Evolutionary conservation across 1,140 invertebrate genomes (phyloP), one percentile per base, ranked within the genome.

Genomic region (Lordiphosa stackelbergi): DNA sequence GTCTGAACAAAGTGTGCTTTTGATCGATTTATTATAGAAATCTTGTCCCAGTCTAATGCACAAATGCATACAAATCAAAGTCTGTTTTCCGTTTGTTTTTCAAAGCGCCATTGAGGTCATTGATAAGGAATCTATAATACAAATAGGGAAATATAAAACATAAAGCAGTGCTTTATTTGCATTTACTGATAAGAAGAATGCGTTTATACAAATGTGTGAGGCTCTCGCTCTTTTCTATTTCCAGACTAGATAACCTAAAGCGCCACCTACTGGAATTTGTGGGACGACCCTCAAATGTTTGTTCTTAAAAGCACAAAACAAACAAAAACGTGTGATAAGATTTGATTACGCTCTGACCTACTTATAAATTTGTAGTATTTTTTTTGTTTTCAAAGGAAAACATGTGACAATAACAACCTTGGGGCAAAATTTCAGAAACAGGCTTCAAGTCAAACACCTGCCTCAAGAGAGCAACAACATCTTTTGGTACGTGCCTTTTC

Each of bases 361-460:
- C 55, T 68, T 83, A 63, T 49, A 42, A 61, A 53, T 56, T 34
- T 48, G 31, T 7, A 41, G 37, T n/a, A 37, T 11, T 24, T 48
- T 16, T 38, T 11, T 22, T 22, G 6, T 12, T 7, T 34, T 7
- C 9, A 22, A n/a, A 37, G 16, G 3, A 61, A 36, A 54, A 58
- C 74, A 73, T 73, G 54, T 70, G 74, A 64, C 66, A 57, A 10
- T 12, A 42, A 13, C 53, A 63, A 68, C 75, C 66, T 45, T 74
- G 81, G 53, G 41, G 16, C 12, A 48, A 57, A 72, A 57, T 57
- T 64, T 53, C 7, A 11, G 11, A 35, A 73, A 52, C 54, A 55
- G 56, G 49, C 52, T 55, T 31, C 6, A 31, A 31, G 28, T 31
- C 28, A 31, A 31, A 31, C 28, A 31, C 28, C 28, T 46, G 43